A percentile compares a stretch with the other conserved stretches of the same genome.
These are phyloP conservation scores for Sylvia atricapilla DNA, from an alignment of 2,113 vertebrate genomes.

Conservation along the genomic window DNA sequence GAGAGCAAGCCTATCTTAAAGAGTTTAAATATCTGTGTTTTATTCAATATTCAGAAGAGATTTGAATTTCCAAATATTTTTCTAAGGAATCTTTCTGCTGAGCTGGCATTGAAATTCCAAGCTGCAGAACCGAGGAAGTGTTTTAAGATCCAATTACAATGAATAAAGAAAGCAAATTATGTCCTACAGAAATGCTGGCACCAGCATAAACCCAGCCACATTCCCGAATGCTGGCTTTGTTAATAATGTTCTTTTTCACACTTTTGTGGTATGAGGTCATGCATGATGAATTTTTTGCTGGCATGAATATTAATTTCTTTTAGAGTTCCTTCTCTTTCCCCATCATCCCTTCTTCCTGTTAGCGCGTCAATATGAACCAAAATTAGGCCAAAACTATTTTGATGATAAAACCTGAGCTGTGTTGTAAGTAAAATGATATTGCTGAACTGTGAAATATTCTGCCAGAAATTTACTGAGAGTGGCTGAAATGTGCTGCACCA, in stretches of 20 bases:
- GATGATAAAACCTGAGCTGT: constrained; percentile 5
- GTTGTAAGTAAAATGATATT: not conserved
- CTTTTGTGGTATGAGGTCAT: not conserved
- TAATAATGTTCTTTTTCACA: not conserved
- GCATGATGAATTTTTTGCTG: not conserved
- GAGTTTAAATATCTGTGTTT: not conserved
- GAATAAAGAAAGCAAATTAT: not conserved
- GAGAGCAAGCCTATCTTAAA: not conserved
- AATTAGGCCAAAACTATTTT: constrained; percentile 35
- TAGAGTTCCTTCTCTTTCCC: not conserved
- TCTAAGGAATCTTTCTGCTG: not conserved
- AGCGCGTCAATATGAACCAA: not conserved
- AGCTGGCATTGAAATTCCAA: not conserved
- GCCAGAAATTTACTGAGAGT: not conserved
- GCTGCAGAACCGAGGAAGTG: not conserved
- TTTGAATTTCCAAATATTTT: not conserved
- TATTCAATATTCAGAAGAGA: not conserved
- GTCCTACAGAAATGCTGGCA: not conserved
- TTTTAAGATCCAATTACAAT: not conserved
- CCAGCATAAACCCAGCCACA: not conserved
- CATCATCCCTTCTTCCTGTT: not conserved
- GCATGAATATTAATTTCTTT: not conserved
- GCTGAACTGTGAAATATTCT: constrained; percentile 6
- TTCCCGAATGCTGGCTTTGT: not conserved
- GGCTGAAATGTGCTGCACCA: not conserved